These are phyloP conservation scores for Palaemon carinicauda DNA, from an alignment of 1,140 invertebrate genomes.

Conservation along the genomic window DNA sequence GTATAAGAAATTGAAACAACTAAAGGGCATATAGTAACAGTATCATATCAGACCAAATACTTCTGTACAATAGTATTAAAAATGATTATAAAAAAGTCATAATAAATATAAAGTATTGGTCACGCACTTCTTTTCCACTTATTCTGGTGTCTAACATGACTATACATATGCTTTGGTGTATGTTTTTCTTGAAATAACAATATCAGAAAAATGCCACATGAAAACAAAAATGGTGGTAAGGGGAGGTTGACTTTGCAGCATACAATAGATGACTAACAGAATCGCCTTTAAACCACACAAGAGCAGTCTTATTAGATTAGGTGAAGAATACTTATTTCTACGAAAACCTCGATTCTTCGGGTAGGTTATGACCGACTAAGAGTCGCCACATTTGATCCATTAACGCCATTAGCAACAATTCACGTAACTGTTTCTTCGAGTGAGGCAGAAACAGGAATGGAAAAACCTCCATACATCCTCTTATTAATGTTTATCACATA, in stretches of 20 bases:
- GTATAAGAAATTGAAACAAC: too few species aligned
- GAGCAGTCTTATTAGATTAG: background rate
- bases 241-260: constrained; percentile 22
- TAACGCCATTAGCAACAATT: background rate
- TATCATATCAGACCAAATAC: too few species aligned
- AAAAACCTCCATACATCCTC: too few species aligned
- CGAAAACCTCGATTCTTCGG: background rate
- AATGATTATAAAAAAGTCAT: constrained; percentile 15
- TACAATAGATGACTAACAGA: constrained; percentile 32
- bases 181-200: constrained; percentile 34
- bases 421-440: background rate
- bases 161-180: constrained; percentile 55
- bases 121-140: constrained; percentile 14
- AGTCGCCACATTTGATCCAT: too few species aligned
- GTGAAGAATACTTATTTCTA: background rate
- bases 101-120: constrained; percentile 15
- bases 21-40: too few species aligned
- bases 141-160: constrained; percentile 53
- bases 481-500: too few species aligned
- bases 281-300: background rate
- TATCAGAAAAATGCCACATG: constrained; percentile 50
- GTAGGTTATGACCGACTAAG: too few species aligned
- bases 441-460: too few species aligned
- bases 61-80: background rate
- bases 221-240: constrained; percentile 23